A percentile compares a stretch with the other conserved stretches of the same genome.
These are phyloP conservation scores for Drosophila nebulosa DNA, from an alignment of 1,140 invertebrate genomes.

Conservation along the genomic window DNA sequence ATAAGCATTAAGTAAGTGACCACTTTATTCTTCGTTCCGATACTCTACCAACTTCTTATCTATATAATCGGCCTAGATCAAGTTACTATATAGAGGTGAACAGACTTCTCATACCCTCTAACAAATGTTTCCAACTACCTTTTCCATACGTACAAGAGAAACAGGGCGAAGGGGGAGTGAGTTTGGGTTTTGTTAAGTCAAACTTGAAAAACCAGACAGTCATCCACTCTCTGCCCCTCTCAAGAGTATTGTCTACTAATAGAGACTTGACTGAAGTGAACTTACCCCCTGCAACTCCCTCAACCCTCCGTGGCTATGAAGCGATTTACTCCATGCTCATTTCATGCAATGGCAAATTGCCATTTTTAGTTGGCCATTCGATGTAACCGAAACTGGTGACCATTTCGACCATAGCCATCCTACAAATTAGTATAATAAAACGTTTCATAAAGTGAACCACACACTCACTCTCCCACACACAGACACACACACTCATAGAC, in stretches of 20 bases:
- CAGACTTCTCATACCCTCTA: not conserved
- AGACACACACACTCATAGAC: constrained; percentile 11
- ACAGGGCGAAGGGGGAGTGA: not conserved
- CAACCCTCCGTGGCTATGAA: not conserved
- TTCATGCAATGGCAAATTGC: constrained; percentile 74
- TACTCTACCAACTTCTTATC: too few relatives aligned
- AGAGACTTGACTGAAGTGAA: constrained; percentile 77
- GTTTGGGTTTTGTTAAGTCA: constrained; percentile 36
- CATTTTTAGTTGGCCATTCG: constrained; percentile 76
- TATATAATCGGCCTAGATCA: not conserved
- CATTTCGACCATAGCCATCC: constrained; percentile 61
- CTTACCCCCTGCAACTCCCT: not conserved
- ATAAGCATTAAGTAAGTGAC: too few relatives aligned
- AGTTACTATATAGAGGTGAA: too few relatives aligned
- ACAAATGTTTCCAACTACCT: constrained; percentile 50
- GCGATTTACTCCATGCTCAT: constrained; percentile 22
- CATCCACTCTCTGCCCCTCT: constrained; percentile 2
- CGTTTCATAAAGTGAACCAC: constrained; percentile 76
- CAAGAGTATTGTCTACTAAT: constrained; percentile 74
- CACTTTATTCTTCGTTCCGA: too few relatives aligned
- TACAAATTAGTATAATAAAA: constrained; percentile 81
- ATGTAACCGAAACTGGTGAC: constrained; percentile 76
- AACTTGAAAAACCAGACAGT: constrained; percentile 20
- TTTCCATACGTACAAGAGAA: constrained; percentile 55
- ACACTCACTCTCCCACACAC: constrained; percentile 25